phyloP scores from a whole-genome alignment of 2,888 invertebrate genomes.

The Drosophila recens region DNA sequence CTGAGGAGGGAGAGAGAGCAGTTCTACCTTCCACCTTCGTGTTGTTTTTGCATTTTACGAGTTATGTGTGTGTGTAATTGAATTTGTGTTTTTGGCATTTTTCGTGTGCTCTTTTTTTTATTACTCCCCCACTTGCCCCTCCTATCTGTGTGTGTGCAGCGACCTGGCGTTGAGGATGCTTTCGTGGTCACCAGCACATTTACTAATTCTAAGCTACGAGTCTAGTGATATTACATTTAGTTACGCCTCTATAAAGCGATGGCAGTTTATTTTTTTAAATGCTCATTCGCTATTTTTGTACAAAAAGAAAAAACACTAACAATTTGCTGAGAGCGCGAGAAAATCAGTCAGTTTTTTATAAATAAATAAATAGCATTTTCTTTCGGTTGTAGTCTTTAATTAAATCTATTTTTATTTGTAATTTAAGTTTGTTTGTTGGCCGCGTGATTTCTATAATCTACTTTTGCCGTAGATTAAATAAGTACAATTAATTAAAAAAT shows the following conservation, averaged over 20 bases:
- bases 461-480: constrained; percentile 47
- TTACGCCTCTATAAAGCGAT: constrained; percentile 42
- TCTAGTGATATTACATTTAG: constrained; percentile 83
- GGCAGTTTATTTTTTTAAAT: constrained; percentile 56
- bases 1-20: constrained; percentile 55
- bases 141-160: not conserved
- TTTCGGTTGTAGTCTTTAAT: constrained; percentile 45
- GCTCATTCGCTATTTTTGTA: constrained; percentile 47
- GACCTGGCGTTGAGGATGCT: constrained; percentile 8
- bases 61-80: constrained; percentile 74
- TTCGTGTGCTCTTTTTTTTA: constrained; percentile 25
- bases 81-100: constrained; percentile 74
- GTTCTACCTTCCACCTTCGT: not conserved
- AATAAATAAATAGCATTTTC: constrained; percentile 38
- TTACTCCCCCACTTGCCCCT: not conserved
- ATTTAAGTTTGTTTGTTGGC: constrained; percentile 18
- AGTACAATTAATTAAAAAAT: constrained; percentile 11
- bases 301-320: constrained; percentile 4
- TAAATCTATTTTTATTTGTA: constrained; percentile 18
- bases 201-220: constrained; percentile 73
- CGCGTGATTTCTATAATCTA: constrained; percentile 46
- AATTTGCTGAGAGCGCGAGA: constrained; percentile 4
- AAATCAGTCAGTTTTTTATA: constrained; percentile 30
- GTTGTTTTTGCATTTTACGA: constrained; percentile 64
- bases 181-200: constrained; percentile 39